These are phyloP conservation scores for Mimachlamys varia DNA, from an alignment of 2,888 invertebrate species.

Conservation along the genomic window DNA sequence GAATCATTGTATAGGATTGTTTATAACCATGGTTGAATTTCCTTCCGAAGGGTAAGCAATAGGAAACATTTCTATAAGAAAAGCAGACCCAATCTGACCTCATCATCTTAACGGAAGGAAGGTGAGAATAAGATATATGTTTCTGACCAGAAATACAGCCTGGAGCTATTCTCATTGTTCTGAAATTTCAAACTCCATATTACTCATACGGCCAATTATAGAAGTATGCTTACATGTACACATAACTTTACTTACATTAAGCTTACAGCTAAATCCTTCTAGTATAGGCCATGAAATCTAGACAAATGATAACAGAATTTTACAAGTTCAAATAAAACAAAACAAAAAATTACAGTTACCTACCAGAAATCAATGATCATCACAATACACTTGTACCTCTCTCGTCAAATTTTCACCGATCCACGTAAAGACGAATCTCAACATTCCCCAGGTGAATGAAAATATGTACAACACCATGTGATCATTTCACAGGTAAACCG, in stretches of 20 bases:
- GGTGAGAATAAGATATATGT: not conserved
- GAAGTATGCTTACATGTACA: not conserved
- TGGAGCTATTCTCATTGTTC: not conserved
- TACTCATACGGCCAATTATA: not conserved
- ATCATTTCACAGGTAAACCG: not conserved
- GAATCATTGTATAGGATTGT: not conserved
- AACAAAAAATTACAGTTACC: not conserved
- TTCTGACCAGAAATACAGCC: not conserved
- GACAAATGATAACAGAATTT: too few relatives aligned
- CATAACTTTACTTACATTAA: not conserved
- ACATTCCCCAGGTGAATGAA: conserved; percentile 18
- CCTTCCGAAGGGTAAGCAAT: not conserved
- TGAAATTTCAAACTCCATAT: not conserved
- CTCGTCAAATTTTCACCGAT: not conserved
- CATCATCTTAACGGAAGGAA: not conserved
- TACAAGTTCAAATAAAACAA: too few relatives aligned
- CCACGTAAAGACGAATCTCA: not conserved
- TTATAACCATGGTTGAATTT: not conserved
- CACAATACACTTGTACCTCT: not conserved
- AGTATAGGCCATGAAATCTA: not conserved
- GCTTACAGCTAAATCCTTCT: not conserved
- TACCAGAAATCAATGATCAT: conserved; percentile 3
- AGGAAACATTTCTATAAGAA: not conserved
- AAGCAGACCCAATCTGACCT: not conserved
- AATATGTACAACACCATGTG: not conserved